Evolutionary conservation across 2,888 invertebrate genomes (phyloP), one percentile per base, ranked within the genome.

Genomic region (Euspilapteryx auroguttella): DNA sequence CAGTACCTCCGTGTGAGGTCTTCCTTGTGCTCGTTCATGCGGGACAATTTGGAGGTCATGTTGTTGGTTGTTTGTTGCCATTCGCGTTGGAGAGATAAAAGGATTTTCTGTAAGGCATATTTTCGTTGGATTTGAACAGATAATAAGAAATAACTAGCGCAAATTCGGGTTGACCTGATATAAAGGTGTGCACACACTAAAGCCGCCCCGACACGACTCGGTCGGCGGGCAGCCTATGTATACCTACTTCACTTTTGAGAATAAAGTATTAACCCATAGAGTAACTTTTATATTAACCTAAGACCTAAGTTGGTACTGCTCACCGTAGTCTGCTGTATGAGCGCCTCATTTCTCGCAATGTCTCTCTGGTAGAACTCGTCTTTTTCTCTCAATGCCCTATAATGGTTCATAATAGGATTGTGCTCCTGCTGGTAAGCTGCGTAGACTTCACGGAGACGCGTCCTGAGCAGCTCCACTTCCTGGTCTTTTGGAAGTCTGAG

Each of bases 311-410:
- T n/a, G n/a, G n/a, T n/a, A n/a, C n/a, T 10, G 27, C 43, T 45
- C 47, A 73, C 71, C 36, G 57, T 45, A 22, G 62, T 55, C 9
- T 55, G 46, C 37, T 64, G 61, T 37, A 71, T 69, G 31, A 47
- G 54, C 10, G 45, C 32, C 28, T 66, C 69, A 21, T 77, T 71
- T 31, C 51, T 56, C 1, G 59, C 58, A 11, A 78, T 66, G 30
- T 80, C 78, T 17, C 76, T 53, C 24, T 77, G 73, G 40, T 78
- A 79, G 37, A 79, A 80, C 28, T 62, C 75, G 45, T 62, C 77
- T 39, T 66, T 80, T 50, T 59, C 76, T 32, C 52, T 55, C 40
- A 57, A 40, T 21, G 49, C 47, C 34, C 55, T 56, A 38, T 63
- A 75, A 35, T 71, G 69, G 2, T 45, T 56, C 58, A 71, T 68